Evolutionary conservation across 2,888 invertebrate species (phyloP).

Genomic region (Mimas tiliae): DNA sequence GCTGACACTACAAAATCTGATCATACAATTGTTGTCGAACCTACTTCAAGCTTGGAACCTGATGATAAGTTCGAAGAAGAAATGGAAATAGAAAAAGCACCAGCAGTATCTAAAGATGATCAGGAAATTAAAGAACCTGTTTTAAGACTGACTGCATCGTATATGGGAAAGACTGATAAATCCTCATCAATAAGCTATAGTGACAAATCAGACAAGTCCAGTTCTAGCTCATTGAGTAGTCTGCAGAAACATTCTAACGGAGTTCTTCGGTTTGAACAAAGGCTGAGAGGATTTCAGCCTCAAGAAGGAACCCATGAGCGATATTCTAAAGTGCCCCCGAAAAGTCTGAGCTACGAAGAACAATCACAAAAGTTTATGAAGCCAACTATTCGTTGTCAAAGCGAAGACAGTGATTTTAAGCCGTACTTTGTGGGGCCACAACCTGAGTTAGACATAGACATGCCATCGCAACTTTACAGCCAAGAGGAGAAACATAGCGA

Average conservation of each 20-base stretch:
- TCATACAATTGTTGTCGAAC: slow-evolving; percentile 76
- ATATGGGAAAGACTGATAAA: slow-evolving; percentile 69
- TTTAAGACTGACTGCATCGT: slow-evolving; percentile 63
- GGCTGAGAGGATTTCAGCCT: slow-evolving; percentile 61
- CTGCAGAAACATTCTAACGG: slow-evolving; percentile 76
- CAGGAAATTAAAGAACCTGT: slow-evolving; percentile 61
- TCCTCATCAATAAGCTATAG: slow-evolving; percentile 82
- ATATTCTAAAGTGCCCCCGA: slow-evolving; percentile 71
- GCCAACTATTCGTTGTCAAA: slow-evolving; percentile 84
- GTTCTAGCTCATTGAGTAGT: slow-evolving; percentile 80
- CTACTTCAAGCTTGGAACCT: slow-evolving; percentile 47
- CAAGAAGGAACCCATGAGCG: slow-evolving; percentile 65
- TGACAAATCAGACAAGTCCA: slow-evolving; percentile 81
- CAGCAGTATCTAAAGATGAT: slow-evolving; percentile 53
- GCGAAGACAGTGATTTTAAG: slow-evolving; percentile 83
- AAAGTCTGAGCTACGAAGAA: slow-evolving; percentile 81
- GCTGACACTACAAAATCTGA: slow-evolving; percentile 75
- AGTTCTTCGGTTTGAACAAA: slow-evolving; percentile 70
- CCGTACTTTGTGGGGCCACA: slow-evolving; percentile 74
- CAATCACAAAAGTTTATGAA: slow-evolving; percentile 74
- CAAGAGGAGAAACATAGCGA: slow-evolving; percentile 87
- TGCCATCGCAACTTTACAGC: slow-evolving; percentile 84
- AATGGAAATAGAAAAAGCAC: slow-evolving; percentile 45
- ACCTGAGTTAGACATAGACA: slow-evolving; percentile 83
- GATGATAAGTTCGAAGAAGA: slow-evolving; percentile 57